phyloP scores from a whole-genome alignment of 2,888 invertebrate species.

The Lathronympha strigana region DNA sequence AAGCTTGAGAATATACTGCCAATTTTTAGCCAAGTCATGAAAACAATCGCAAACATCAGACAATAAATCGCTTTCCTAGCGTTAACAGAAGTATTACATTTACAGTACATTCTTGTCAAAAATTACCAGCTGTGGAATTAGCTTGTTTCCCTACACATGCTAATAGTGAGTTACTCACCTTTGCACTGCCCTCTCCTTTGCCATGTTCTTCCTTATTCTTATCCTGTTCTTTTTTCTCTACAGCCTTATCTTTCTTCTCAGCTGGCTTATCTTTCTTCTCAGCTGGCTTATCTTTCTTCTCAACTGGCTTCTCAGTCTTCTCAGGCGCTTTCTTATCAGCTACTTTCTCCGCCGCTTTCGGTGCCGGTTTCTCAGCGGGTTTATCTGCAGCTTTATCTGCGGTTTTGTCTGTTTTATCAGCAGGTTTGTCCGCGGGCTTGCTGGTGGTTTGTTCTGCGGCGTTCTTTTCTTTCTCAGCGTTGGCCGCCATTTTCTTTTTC shows the following conservation, averaged over 20 bases:
- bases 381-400: constrained; percentile 50
- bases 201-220: constrained; percentile 53
- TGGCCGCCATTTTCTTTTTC: constrained; percentile 78
- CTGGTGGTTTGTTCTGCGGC: constrained; percentile 55
- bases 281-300: constrained; percentile 43
- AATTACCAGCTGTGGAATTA: no score
- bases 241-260: constrained; percentile 44
- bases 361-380: constrained; percentile 47
- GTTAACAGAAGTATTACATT: no score
- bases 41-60: no score
- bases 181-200: constrained; percentile 62
- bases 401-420: constrained; percentile 50
- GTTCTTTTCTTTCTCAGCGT: constrained; percentile 71
- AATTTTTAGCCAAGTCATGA: no score
- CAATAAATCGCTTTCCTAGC: no score
- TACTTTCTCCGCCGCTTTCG: constrained; percentile 45
- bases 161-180: constrained; percentile 56
- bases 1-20: no score
- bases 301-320: constrained; percentile 46
- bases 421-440: constrained; percentile 52
- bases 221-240: constrained; percentile 47
- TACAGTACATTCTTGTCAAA: no score
- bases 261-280: constrained; percentile 48
- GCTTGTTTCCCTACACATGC: no score
- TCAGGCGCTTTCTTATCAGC: constrained; percentile 44